These are phyloP conservation scores for Calidris pygmaea DNA, from an alignment of 2,113 vertebrate genomes.

Conservation along the genomic window DNA sequence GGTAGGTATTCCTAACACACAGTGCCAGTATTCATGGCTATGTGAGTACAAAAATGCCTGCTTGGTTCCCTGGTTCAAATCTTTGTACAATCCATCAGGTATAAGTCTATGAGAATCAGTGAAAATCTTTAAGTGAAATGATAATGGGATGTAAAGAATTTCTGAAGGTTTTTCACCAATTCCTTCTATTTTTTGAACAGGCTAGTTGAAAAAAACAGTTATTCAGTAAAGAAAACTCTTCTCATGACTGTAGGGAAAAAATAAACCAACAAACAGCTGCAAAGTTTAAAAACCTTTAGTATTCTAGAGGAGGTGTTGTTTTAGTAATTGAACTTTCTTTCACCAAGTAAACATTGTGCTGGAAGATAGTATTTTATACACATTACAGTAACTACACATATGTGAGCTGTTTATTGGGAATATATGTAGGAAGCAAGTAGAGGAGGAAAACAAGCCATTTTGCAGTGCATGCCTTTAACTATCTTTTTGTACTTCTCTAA, in stretches of 20 bases:
- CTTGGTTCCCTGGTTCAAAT: neutral
- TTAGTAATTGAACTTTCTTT: neutral
- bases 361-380: neutral
- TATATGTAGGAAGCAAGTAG: neutral
- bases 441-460: neutral
- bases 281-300: neutral
- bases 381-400: neutral
- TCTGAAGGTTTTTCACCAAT: neutral
- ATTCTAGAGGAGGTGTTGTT: neutral
- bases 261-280: neutral
- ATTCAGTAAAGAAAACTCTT: neutral
- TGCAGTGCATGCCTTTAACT: neutral
- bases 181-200: neutral
- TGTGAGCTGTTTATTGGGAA: neutral
- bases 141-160: neutral
- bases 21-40: neutral
- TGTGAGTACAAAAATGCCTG: neutral
- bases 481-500: neutral
- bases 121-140: neutral
- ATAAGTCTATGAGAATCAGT: neutral
- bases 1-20: neutral
- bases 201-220: neutral
- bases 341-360: neutral
- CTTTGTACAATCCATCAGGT: neutral
- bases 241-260: neutral